Conservation (phyloP, 2,888 invertebrate species). For the Leptarthrus brevirostris region DNA sequence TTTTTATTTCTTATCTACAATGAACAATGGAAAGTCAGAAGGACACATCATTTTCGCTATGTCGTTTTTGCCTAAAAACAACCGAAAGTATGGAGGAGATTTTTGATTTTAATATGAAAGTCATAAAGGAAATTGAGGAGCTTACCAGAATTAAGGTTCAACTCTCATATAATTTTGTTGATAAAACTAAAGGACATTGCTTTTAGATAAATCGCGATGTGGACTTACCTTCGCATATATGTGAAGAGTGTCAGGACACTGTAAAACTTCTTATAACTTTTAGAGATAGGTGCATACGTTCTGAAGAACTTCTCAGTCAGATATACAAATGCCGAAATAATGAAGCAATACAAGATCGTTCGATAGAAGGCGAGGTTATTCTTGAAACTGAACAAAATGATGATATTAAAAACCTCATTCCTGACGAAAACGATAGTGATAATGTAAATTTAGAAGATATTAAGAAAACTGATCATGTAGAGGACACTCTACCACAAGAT, state of each 20-base stretch:
- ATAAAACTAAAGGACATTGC: neutral
- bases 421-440: no score
- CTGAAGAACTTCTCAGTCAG: neutral
- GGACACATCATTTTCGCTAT: no score
- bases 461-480: no score
- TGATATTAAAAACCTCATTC: no score
- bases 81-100: neutral
- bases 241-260: neutral
- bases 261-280: neutral
- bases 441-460: neutral
- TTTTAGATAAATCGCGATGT: neutral
- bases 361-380: no score
- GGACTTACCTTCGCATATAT: neutral
- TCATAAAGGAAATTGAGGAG: neutral
- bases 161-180: no score
- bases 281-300: slow-evolving; percentile 2
- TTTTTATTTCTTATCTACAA: no score
- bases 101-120: neutral
- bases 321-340: neutral
- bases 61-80: slow-evolving; percentile 26
- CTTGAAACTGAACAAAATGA: no score
- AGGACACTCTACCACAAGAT: no score
- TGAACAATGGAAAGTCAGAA: no score
- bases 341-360: neutral
- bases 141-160: slow-evolving; percentile 17